Base-by-base conservation (phyloP, 2,797 vertebrate species). In the Enteromius anoplus region DNA sequence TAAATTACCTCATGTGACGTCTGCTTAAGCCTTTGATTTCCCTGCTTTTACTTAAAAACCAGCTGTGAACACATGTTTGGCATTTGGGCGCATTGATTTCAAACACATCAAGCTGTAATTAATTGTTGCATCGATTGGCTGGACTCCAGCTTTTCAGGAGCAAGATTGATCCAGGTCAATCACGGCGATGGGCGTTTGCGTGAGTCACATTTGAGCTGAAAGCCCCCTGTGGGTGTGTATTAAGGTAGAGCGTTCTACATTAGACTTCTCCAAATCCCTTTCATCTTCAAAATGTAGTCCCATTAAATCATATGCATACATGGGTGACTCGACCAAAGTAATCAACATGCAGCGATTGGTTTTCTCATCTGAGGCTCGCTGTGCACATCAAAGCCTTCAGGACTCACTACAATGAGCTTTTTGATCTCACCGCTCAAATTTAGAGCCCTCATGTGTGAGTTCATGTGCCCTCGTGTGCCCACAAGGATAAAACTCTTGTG, bases 351-450 rank as follows among this genome's bases (percentile, higher is more conserved):
- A 79, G 83, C 86, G 78, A 86, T 84, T 85, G 15, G 79, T 73
- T 75, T 84, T 84, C 84, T 83, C 69, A 87, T 92, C 86, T 78
- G 78, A 88, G 82, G 68, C 83, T 86, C 62, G 87, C 82, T 88
- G 89, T 90, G 49, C 90, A 91, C 90, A 91, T 93, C 92, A 93
- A 91, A 93, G 88, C 86, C 62, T 75, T 58, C 80, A 83, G 80
- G 83, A 78, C 76, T 82, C 82, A 71, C 80, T 87, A 87, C 86
- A 87, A 85, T 87, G 78, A 87, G 86, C 80, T 82, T 76, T 87
- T 87, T 87, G 83, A 85, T 87, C 86, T 83, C 55, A 55, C 80
- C 70, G 80, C 86, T 82, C 81, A 73, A 76, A 82, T 60, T 83
- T 82, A 75, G 79, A 83, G 84, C 69, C 53, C 40, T 70, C 75